Evolutionary conservation across 1,140 invertebrate species (phyloP).

Genomic region (Drosophila nannoptera): DNA sequence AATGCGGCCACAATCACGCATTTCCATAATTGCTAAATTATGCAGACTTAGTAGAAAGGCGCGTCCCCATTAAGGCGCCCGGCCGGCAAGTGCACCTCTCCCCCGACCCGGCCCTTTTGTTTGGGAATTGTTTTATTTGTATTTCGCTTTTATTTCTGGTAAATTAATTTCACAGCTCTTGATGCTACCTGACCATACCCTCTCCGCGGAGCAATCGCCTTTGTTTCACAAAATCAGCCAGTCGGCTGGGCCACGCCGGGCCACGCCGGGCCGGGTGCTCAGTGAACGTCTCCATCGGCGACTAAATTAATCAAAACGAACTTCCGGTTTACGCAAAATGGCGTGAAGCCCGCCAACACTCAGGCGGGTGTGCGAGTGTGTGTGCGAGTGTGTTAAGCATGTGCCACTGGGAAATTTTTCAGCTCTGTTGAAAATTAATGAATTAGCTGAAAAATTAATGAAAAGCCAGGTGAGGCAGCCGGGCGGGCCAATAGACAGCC

Average conservation of each 20-base stretch:
- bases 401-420: constrained; percentile 54
- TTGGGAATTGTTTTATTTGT: constrained; percentile 24
- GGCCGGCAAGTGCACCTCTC: constrained; percentile 63
- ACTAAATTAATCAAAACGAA: constrained; percentile 77
- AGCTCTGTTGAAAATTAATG: constrained; percentile 68
- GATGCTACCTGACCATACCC: constrained; percentile 18
- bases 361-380: constrained; percentile 14
- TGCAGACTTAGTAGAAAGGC: constrained; percentile 40
- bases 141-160: constrained; percentile 50
- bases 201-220: constrained; percentile 29
- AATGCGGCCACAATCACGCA: constrained; percentile 41
- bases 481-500: constrained; percentile 11
- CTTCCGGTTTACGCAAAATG: constrained; percentile 78
- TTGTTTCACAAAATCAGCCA: constrained; percentile 60
- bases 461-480: constrained; percentile 52
- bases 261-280: constrained; percentile 40
- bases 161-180: constrained; percentile 67
- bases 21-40: constrained; percentile 78
- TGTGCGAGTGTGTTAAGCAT: constrained; percentile 33
- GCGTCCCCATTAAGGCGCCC: constrained; percentile 41
- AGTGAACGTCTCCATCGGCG: constrained; percentile 67
- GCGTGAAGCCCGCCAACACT: constrained; percentile 72
- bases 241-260: no score
- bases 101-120: constrained; percentile 63
- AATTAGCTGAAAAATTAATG: constrained; percentile 78